Percentiles rank a stretch among this genome's conserved stretches.
Conservation (phyloP, 1,140 invertebrate genomes). For the Macrotrachela quadricornifera region DNA sequence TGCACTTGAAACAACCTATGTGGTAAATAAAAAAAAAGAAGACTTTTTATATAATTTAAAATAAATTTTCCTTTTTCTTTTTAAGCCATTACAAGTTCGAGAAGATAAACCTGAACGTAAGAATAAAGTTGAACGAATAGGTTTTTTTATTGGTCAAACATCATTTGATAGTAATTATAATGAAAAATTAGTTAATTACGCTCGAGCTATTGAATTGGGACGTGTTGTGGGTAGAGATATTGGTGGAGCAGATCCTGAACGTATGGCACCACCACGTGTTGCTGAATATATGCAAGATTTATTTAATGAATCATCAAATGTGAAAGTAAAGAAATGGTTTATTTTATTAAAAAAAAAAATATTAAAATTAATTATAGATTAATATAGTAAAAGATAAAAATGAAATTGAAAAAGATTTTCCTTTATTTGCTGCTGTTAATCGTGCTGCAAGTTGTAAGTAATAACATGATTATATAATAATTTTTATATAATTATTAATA, state of each 20-base stretch:
- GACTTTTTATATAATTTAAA: too few relatives aligned
- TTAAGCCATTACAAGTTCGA: too few relatives aligned
- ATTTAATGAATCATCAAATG: conserved; percentile 31
- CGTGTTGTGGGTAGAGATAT: conserved; percentile 43
- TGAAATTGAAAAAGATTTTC: conserved; percentile 53
- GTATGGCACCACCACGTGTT: conserved; percentile 62
- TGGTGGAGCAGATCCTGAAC: conserved; percentile 68
- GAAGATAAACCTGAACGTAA: too few relatives aligned
- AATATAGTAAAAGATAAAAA: conserved; percentile 47
- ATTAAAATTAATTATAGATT: conserved; percentile 24
- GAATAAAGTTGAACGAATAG: too few relatives aligned
- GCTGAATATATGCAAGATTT: conserved; percentile 51
- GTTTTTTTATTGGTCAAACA: too few relatives aligned
- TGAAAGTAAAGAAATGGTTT: not conserved
- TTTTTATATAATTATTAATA: not conserved
- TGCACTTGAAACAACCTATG: too few relatives aligned
- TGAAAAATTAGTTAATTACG: not conserved
- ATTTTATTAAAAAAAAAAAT: not conserved
- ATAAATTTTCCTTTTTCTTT: too few relatives aligned
- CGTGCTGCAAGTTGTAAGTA: conserved; percentile 49
- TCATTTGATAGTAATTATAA: too few relatives aligned
- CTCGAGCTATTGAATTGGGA: conserved; percentile 4
- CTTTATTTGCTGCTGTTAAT: conserved; percentile 67
- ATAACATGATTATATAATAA: not conserved
- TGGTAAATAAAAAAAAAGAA: too few relatives aligned